Base-by-base conservation (phyloP, 2,113 vertebrate species). In the Salvelinus fontinalis region DNA sequence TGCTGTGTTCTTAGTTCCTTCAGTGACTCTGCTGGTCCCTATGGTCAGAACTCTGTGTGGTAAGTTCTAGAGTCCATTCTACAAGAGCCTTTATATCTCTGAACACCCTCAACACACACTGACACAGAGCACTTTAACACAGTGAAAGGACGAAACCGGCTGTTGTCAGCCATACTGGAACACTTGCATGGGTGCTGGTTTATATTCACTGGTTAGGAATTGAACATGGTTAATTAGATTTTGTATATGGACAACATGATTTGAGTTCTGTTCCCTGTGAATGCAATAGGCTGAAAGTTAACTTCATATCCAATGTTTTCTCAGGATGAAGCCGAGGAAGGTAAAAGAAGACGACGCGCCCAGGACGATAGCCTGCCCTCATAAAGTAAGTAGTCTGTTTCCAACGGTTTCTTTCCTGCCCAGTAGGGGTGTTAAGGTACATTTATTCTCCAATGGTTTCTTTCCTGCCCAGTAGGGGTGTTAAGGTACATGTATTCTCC, bases 271-370 rank as follows among this genome's bases (percentile, higher is more conserved):
- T 68, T 34, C 67, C 8, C 67, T 39, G 13, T 60, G 34, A 34
- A 67, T 34, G 27, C 51, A 5, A 27, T 14, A 26, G 20, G 0
- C 16, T n/a, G 7, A 34, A 9, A 68, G 27, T 20, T 48, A 14
- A 70, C 68, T 60, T n/a, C 18, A n/a, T 22, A 62, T 62, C n/a
- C 2, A 5, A 64, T 83, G 24, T 75, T 49, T 5, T 85, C 86
- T 77, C 94, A 99, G 97, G 94, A 99, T 99, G 97, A 99, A 99
- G 86, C 97, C 97, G 91, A 95, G 97, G 87, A 99, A 99, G 95
- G 95, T 99, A 86, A 99, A 97, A 94, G 97, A 99, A 94, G 97
- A 98, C 65, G 97, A 99, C 75, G 97, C 97, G 82, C 97, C 97
- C 69, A 94, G 97, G 93, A 99, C 97, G 86, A 99, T 99, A 96